Evolutionary conservation across 1,140 invertebrate species (phyloP).

Genomic region (Pemphigus obesinymphae): DNA sequence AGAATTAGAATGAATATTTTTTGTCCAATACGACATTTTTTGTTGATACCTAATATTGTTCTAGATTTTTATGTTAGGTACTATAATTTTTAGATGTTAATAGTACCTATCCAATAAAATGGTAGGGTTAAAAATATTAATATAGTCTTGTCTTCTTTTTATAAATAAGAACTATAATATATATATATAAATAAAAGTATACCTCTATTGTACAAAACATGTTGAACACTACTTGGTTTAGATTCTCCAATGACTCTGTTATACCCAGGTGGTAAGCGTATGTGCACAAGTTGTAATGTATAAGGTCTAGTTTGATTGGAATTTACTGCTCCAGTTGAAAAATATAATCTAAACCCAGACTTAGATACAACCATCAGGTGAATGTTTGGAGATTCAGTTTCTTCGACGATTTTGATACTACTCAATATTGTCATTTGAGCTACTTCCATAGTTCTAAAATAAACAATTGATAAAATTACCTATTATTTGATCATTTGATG

Average conservation of each 20-base stretch:
- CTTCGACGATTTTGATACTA: constrained; percentile 72
- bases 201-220: constrained; percentile 77
- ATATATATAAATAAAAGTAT: too few relatives aligned
- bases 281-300: constrained; percentile 75
- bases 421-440: constrained; percentile 31
- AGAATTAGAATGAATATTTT: too few relatives aligned
- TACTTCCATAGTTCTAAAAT: constrained; percentile 75
- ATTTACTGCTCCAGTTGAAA: constrained; percentile 60
- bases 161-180: too few relatives aligned
- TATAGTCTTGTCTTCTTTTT: too few relatives aligned
- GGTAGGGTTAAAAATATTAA: too few relatives aligned
- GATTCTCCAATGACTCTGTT: constrained; percentile 76
- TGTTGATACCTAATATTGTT: too few relatives aligned
- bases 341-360: constrained; percentile 85
- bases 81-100: too few relatives aligned
- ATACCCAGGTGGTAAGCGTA: constrained; percentile 88
- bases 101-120: too few relatives aligned
- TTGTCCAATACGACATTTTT: too few relatives aligned
- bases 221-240: constrained; percentile 80
- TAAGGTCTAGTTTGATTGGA: constrained; percentile 57
- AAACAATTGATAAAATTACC: neutral
- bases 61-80: too few relatives aligned
- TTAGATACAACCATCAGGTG: constrained; percentile 90
- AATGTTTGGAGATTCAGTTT: constrained; percentile 72
- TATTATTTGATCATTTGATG: neutral